phyloP scores from a whole-genome alignment of 1,140 invertebrate species.

The Apis dorsata region DNA sequence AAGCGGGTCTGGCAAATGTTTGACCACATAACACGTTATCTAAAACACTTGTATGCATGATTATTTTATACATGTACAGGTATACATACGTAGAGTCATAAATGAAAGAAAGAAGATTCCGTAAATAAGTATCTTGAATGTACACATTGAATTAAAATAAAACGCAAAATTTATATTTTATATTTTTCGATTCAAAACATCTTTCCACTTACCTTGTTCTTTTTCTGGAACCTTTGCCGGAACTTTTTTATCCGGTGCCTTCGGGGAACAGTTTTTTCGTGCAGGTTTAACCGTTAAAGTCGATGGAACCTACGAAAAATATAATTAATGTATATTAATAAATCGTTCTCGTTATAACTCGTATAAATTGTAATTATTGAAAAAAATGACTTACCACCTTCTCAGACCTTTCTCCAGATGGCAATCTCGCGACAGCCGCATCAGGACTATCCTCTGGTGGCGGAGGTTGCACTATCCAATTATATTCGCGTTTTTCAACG shows the following conservation, averaged over 20 bases:
- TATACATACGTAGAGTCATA: too few species aligned
- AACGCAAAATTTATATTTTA: not conserved
- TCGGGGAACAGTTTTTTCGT: conserved; percentile 84
- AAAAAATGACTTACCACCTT: conserved; percentile 83
- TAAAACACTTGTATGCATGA: not conserved
- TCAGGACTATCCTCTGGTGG: conserved; percentile 92
- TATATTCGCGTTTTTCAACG: conserved; percentile 92
- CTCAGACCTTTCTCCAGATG: conserved; percentile 89
- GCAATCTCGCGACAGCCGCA: conserved; percentile 88
- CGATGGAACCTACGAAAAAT: conserved; percentile 80
- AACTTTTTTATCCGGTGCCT: conserved; percentile 79
- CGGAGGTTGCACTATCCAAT: conserved; percentile 94
- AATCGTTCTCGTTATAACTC: not conserved
- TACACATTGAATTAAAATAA: not conserved
- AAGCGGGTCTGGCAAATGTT: conserved; percentile 30
- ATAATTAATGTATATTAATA: not conserved
- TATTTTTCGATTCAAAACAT: not conserved
- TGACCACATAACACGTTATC: conserved; percentile 20
- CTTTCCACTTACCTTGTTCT: conserved; percentile 74
- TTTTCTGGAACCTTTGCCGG: conserved; percentile 72
- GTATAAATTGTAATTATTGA: not conserved
- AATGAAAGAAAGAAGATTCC: not conserved
- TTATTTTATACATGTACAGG: not conserved
- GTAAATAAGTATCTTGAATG: not conserved
- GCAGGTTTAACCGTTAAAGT: conserved; percentile 81